A percentile compares a stretch with the other conserved stretches of the same genome.
Conservation (phyloP, 2,113 vertebrate species). For the Protobothrops mucrosquamatus region DNA sequence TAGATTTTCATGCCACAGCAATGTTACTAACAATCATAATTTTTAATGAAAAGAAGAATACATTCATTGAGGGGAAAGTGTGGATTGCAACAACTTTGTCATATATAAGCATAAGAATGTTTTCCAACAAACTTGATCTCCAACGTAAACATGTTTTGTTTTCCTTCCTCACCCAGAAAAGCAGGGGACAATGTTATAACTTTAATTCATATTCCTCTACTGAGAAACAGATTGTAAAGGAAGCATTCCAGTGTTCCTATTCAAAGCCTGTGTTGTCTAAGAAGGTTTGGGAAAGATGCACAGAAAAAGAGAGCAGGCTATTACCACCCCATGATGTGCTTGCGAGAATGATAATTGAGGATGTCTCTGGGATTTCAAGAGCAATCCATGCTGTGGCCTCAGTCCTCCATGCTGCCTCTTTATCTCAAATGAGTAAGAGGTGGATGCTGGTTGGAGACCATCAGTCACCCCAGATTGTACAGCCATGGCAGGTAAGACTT, state of each 20-base stretch:
- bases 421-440: neutral
- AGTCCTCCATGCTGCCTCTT: neutral
- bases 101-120: neutral
- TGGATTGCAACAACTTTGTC: neutral
- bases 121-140: neutral
- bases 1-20: neutral
- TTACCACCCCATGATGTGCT: no score
- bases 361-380: neutral
- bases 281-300: no score
- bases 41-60: neutral
- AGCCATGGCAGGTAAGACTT: neutral
- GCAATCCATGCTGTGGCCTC: neutral
- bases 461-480: neutral
- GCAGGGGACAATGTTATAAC: neutral
- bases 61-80: neutral
- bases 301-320: no score
- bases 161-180: neutral
- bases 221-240: no score
- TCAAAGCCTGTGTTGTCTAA: no score
- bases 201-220: no score
- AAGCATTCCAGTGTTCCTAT: no score
- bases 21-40: neutral
- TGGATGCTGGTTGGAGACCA: neutral
- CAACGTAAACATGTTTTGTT: neutral
- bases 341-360: no score